Evolutionary conservation across 2,113 vertebrate species (phyloP), one percentile per base, ranked within the genome.

Genomic region (Mastomys coucha): DNA sequence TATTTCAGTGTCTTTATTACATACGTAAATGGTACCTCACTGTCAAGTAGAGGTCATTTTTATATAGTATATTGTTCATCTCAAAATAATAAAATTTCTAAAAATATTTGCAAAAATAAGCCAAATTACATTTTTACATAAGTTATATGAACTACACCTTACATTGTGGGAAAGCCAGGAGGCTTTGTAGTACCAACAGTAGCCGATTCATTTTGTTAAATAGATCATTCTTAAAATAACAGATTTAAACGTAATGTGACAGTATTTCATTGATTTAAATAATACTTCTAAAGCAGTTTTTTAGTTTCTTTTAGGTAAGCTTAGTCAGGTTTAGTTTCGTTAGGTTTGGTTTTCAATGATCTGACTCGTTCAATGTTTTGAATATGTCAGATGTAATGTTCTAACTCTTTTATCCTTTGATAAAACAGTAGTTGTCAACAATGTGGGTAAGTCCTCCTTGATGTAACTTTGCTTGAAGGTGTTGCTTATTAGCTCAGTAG

Each of bases 291-390:
- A 80, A 88, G 20, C 88, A 31, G 28, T 67, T 2, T 67, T 67
- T 67, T 31, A 67, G 65, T 13, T 67, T 67, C 10, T 67, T 31
- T 67, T 28, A 63, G 24, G 10, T 26, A 28, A 60, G 17, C 20
- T 60, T 60, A 60, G 60, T 60, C 87, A 93, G 26, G 5, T 87
- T n/a, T 86, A 53, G 4, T 87, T 42, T 86, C 7, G 76, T 60
- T 89, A 93, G 26, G 5, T 87, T 42, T 86, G 9, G 76, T 95
- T 84, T 80, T 89, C 12, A 63, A 53, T 77, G 49, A 89, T 87
- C 2, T 49, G 72, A 81, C 53, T 65, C 58, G 7, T 36, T 22
- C 56, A 73, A 82, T 13, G 7, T 89, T 91, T 91, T 67, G 89
- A 89, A 91, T 11, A 60, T 10, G 77, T 87, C 14, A 65, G 5